Base-by-base conservation (phyloP, 2,797 vertebrate genomes). In the Myoxocephalus aenaeus region DNA sequence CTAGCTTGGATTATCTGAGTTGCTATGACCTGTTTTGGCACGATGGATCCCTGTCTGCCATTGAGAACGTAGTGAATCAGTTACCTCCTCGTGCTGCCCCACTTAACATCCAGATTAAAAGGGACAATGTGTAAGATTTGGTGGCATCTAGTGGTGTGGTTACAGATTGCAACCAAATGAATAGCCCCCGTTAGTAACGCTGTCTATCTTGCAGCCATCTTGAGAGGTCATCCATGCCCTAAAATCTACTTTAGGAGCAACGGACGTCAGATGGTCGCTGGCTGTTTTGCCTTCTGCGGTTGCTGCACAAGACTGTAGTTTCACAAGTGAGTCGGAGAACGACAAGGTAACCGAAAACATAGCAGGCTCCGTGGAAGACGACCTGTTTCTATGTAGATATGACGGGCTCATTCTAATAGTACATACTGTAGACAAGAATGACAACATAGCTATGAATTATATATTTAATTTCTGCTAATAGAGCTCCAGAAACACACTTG, bases 11-110 rank as follows among this genome's bases (percentile, higher is more conserved):
- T 67, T 46, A 36, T 70, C 11, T 56, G 27, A 73, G 62, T 42
- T 25, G 36, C 9, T 67, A 46, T 67, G 29, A 17, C 25, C 20
- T 40, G 22, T 80, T 70, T 77, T 65, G 40, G 56, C 38, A 25
- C 2, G 0, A 18, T 12, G 32, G 29, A 25, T 40, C 53, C 7
- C 25, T 42, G 18, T 72, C 27, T 64, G 20, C 50, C 38, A n/a
- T 4, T 63, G 12, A 81, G 22, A 40, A 42, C 27, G 38, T 61
- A 70, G 22, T 51, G 34, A 80, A 64, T 18, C 48, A 17, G 13
- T 53, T 20, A 12, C 0, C 67, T 12, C 32, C 36, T 42, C 20
- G 63, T 75, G 64, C 13, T 38, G 2, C 32, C 1, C 20, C n/a
- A 57, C 18, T 65, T 65, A 40, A 66, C 11, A 59, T 20, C 27